Evolutionary conservation across 2,113 vertebrate genomes (phyloP).

Genomic region (Nestor notabilis): DNA sequence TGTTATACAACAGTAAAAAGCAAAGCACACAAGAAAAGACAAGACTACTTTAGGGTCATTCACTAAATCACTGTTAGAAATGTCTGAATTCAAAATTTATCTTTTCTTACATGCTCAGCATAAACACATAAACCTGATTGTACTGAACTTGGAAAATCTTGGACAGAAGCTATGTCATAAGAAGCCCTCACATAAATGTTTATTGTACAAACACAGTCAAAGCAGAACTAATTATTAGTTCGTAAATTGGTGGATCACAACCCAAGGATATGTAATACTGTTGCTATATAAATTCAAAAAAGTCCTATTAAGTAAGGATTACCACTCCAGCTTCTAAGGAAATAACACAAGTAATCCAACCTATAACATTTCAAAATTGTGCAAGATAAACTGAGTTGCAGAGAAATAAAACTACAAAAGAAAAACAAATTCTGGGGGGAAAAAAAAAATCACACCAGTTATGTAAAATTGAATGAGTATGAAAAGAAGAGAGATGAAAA

Average conservation of each 20-base stretch:
- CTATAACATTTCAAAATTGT: background rate
- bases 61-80: background rate
- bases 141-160: background rate
- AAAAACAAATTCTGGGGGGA: conserved; percentile 17
- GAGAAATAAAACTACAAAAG: conserved; percentile 14
- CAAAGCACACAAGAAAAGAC: background rate
- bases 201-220: background rate
- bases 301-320: background rate
- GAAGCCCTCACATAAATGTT: background rate
- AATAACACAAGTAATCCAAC: background rate
- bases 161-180: background rate
- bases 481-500: conserved; percentile 32
- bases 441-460: background rate
- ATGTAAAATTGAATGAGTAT: conserved; percentile 63
- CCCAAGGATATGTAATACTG: background rate
- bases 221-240: background rate
- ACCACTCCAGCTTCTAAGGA: background rate
- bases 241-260: background rate
- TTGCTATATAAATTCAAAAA: background rate
- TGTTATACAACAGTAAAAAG: background rate
- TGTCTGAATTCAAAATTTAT: background rate
- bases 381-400: background rate
- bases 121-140: background rate
- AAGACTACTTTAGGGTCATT: background rate
- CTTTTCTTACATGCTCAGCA: background rate